Evolutionary conservation across 2,888 invertebrate species (phyloP), one percentile per base, ranked within the genome.

Genomic region (Agrotis clavis): DNA sequence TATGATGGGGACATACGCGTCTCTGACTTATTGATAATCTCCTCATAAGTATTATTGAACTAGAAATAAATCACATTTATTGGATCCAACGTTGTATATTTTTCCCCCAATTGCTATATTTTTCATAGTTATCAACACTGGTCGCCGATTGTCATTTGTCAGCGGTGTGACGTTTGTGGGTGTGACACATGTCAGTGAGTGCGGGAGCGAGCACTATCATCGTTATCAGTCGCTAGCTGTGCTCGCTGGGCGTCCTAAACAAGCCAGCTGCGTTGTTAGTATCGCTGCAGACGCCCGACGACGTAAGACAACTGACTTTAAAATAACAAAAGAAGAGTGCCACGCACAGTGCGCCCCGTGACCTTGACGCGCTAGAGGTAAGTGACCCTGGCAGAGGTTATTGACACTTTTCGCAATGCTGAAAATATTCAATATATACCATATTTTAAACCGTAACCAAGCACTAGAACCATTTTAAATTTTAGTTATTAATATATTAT

Each of bases 11-110:
- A 85, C 88, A 88, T 71, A 19, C 85, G 60, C 54, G 62, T 76
- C 79, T 77, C 74, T 51, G 60, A 74, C 19, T 75, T 87, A 89
- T 88, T 85, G 85, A 90, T 91, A 92, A 92, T 92, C 91, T 92
- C 92, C 89, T 83, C 74, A 86, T 89, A 90, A 92, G 89, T 93
- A 93, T 92, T 92, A 92, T 86, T 88, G 76, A 86, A 89, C 88
- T 93, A 93, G 92, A 90, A 94, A 93, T 94, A 94, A 93, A 94
- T 85, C 76, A 89, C 92, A 94, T 93, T 93, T 94, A 94, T 90
- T 92, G 92, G 92, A 90, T 67, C n/a, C 48, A 53, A 66, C 35
- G 71, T 91, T 89, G 89, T 83, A 9, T 86, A 72, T 50, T 47
- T 57, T 21, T 51, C 45, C 13, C 56, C 54, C 45, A 3, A 19